Evolutionary conservation across 2,888 invertebrate species (phyloP).

Genomic region (Macrophya alboannulata): DNA sequence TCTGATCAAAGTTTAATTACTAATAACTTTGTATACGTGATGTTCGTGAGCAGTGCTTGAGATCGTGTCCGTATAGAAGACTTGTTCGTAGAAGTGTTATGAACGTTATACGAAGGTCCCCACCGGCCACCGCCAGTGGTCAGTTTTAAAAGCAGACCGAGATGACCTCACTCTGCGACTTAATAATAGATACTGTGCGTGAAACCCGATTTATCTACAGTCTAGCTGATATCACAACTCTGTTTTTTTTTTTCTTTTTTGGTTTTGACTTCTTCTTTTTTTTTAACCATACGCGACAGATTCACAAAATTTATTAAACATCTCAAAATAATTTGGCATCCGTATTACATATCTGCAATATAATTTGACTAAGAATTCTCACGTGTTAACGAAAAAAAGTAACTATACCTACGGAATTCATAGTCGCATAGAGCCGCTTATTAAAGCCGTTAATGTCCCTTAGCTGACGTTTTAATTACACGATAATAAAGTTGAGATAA

Average conservation of each 20-base stretch:
- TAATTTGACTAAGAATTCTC: neutral
- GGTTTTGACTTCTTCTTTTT: neutral
- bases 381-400: neutral
- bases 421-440: neutral
- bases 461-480: neutral
- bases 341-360: neutral
- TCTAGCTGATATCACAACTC: neutral
- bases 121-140: neutral
- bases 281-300: neutral
- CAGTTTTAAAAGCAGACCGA: conserved; percentile 35
- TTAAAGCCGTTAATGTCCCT: neutral
- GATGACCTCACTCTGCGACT: conserved; percentile 38
- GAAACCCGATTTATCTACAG: conserved; percentile 42
- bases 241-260: conserved; percentile 12
- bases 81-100: neutral
- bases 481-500: neutral
- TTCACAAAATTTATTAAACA: neutral
- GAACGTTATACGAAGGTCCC: conserved; percentile 18
- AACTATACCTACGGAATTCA: neutral
- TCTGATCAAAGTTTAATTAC: neutral
- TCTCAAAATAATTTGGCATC: neutral
- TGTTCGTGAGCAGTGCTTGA: neutral
- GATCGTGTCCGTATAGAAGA: neutral
- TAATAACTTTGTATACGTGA: neutral
- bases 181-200: conserved; percentile 42